Percentiles rank a stretch among this genome's conserved stretches.
phyloP scores from a whole-genome alignment of 2,797 vertebrate genomes.

The Buphagus erythrorhynchus region DNA sequence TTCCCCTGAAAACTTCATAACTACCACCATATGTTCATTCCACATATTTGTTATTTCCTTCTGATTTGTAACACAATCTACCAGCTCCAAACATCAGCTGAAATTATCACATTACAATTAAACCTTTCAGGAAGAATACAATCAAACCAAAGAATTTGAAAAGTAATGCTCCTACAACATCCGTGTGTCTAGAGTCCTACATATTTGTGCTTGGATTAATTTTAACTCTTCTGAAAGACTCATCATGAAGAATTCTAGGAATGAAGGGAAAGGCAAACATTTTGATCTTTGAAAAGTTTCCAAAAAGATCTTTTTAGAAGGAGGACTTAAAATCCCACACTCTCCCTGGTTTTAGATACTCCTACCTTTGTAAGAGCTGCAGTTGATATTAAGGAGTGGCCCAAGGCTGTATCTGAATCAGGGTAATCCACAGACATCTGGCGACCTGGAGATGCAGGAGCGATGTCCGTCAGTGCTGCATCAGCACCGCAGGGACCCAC shows the following conservation, averaged over 20 bases:
- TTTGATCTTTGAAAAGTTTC: not conserved
- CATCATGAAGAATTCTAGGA: not conserved
- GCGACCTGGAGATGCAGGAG: slow-evolving; percentile 84
- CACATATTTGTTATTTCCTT: not conserved
- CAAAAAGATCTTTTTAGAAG: not conserved
- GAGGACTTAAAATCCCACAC: not conserved
- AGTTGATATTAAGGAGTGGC: slow-evolving; percentile 70
- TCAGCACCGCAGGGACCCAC: not conserved
- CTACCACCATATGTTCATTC: not conserved
- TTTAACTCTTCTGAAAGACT: not conserved
- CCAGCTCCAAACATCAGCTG: not conserved
- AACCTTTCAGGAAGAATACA: not conserved
- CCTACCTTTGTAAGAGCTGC: slow-evolving; percentile 74
- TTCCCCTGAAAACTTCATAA: not conserved
- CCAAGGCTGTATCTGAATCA: slow-evolving; percentile 79
- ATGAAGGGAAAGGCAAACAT: not conserved
- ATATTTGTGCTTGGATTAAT: not conserved
- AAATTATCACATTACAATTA: not conserved
- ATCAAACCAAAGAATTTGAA: not conserved
- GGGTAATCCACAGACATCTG: slow-evolving; percentile 94
- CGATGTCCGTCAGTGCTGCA: slow-evolving; percentile 67
- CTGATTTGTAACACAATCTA: not conserved
- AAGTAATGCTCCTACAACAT: not conserved
- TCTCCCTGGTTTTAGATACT: not conserved
- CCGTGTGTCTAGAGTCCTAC: not conserved